A percentile compares a stretch with the other conserved stretches of the same genome.
phyloP scores from a whole-genome alignment of 2,113 vertebrate species.

The Scatophagus argus region DNA sequence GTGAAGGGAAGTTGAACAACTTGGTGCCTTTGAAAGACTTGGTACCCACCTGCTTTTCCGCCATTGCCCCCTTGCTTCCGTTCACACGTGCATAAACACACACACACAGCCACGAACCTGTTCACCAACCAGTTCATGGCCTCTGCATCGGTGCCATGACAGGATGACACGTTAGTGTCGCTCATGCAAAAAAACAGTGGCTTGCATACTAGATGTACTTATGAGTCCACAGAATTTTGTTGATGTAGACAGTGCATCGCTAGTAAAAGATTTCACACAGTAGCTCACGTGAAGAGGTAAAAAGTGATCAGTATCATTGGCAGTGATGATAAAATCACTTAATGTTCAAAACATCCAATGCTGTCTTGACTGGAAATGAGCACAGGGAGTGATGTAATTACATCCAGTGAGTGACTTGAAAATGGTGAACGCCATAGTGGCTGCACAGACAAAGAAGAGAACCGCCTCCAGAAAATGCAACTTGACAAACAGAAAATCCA shows the following conservation, averaged over 20 bases:
- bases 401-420: slow-evolving; percentile 15
- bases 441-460: slow-evolving; percentile 32
- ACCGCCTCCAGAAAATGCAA: slow-evolving; percentile 41
- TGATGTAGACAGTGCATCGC: neutral
- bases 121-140: neutral
- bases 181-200: slow-evolving; percentile 31
- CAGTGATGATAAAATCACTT: neutral
- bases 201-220: neutral
- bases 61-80: slow-evolving; percentile 50
- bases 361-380: slow-evolving; percentile 10
- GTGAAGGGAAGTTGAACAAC: slow-evolving; percentile 45
- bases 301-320: neutral
- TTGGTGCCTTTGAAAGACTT: slow-evolving; percentile 48
- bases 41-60: slow-evolving; percentile 61
- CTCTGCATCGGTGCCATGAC: slow-evolving; percentile 29
- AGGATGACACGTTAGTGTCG: slow-evolving; percentile 23
- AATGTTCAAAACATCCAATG: slow-evolving; percentile 7
- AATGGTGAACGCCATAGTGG: neutral
- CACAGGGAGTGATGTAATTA: slow-evolving; percentile 44
- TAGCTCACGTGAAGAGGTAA: neutral
- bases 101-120: slow-evolving; percentile 19
- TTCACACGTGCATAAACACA: neutral
- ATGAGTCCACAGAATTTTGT: neutral
- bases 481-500: slow-evolving; percentile 11
- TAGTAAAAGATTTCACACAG: no score